Evolutionary conservation across 2,113 vertebrate genomes (phyloP).

Genomic region (Ardeotis arabs): DNA sequence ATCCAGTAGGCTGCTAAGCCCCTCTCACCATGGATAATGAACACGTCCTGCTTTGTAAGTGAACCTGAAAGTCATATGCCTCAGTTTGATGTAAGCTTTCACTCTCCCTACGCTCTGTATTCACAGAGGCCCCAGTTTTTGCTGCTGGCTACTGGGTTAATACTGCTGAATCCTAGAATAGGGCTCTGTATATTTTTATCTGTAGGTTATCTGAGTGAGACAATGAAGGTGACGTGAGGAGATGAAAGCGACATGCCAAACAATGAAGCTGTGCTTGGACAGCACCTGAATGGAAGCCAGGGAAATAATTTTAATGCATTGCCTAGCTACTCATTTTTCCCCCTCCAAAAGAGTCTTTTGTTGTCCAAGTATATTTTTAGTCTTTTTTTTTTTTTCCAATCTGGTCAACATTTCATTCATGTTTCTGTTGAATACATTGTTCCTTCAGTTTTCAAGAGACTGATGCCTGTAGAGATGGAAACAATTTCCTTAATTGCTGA

Average conservation of each 20-base stretch:
- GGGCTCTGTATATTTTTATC: not conserved
- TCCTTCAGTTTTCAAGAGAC: constrained; percentile 23
- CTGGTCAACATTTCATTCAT: constrained; percentile 64
- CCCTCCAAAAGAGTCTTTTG: constrained; percentile 12
- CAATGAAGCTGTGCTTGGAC: constrained; percentile 58
- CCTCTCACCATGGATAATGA: not conserved
- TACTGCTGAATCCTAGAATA: not conserved
- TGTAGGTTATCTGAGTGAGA: not conserved
- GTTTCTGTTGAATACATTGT: not conserved
- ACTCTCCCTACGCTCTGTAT: not conserved
- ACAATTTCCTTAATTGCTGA: constrained; percentile 46
- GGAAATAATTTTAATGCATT: constrained; percentile 42
- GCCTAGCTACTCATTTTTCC: not conserved
- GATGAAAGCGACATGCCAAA: not conserved
- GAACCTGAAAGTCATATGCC: not conserved
- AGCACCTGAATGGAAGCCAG: constrained; percentile 52
- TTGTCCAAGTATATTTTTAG: constrained; percentile 49
- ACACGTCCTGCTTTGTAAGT: not conserved
- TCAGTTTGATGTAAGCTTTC: not conserved
- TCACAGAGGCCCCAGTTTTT: not conserved
- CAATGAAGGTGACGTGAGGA: constrained; percentile 22
- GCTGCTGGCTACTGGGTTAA: not conserved
- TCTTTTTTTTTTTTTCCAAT: not conserved
- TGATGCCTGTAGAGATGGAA: constrained; percentile 22
- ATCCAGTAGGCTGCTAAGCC: not conserved